phyloP scores from a whole-genome alignment of 2,113 vertebrate genomes.

The Struthidea cinerea region DNA sequence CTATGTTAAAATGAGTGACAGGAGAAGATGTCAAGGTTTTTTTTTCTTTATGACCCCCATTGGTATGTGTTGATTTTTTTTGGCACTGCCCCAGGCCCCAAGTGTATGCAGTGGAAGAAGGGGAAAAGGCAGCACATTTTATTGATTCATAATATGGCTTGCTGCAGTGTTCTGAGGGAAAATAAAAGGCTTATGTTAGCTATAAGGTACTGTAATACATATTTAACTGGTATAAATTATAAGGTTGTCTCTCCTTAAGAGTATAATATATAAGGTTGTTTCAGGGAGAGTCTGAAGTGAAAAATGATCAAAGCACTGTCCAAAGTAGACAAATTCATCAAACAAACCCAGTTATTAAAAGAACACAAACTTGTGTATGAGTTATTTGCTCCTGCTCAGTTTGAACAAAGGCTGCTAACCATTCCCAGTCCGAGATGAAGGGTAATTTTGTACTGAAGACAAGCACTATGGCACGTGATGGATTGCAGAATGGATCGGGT shows the following conservation, averaged over 20 bases:
- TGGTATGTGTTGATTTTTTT: slow-evolving; percentile 52
- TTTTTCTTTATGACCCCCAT: slow-evolving; percentile 40
- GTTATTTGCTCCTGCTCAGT: slow-evolving; percentile 7
- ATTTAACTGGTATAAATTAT: slow-evolving; percentile 47
- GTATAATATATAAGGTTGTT: slow-evolving; percentile 21
- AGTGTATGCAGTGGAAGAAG: background rate
- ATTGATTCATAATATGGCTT: slow-evolving; percentile 38
- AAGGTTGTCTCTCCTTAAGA: slow-evolving; percentile 7
- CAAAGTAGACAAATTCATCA: slow-evolving; percentile 43
- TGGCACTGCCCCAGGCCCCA: slow-evolving; percentile 26
- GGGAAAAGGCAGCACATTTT: slow-evolving; percentile 29
- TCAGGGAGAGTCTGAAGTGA: slow-evolving; percentile 5
- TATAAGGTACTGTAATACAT: slow-evolving; percentile 11
- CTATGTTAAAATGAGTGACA: slow-evolving; percentile 40
- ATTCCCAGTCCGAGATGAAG: background rate
- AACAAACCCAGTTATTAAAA: slow-evolving; percentile 23
- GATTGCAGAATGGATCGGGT: background rate
- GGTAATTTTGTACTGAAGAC: background rate
- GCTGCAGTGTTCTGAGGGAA: background rate
- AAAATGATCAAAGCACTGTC: slow-evolving; percentile 20
- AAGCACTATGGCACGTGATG: background rate
- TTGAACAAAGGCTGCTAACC: slow-evolving; percentile 5
- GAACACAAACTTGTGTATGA: background rate
- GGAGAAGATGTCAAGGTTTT: slow-evolving; percentile 25
- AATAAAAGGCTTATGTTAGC: slow-evolving; percentile 50